Evolutionary conservation across 35 echinoderm and acorn worm genomes (phyloP).

Genomic region (Lytechinus variegatus): DNA sequence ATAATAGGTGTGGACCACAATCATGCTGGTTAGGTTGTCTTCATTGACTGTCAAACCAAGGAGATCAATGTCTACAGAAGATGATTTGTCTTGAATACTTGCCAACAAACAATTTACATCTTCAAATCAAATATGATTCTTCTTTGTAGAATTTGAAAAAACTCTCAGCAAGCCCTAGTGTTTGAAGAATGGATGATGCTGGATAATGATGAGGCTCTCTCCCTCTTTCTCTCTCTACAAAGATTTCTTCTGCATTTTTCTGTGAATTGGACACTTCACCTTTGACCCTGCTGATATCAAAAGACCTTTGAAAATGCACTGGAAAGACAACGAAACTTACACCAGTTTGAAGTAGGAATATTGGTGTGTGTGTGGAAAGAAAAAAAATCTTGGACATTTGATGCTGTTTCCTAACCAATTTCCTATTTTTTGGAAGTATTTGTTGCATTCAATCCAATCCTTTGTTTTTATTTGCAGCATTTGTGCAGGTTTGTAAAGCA

Average conservation of each 20-base stretch:
- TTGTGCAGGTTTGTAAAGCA: background rate
- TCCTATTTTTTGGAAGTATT: background rate
- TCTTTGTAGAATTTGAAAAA: background rate
- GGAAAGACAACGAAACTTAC: background rate
- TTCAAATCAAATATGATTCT: background rate
- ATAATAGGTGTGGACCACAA: background rate
- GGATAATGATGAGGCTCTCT: no score
- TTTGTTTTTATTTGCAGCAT: conserved; percentile 13
- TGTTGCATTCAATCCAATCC: background rate
- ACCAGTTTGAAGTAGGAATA: background rate
- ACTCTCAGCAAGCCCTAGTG: background rate
- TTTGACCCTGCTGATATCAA: background rate
- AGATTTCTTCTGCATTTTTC: background rate
- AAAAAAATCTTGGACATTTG: background rate
- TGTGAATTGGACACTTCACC: conserved; percentile 27
- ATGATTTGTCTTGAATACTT: background rate
- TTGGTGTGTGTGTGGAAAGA: background rate
- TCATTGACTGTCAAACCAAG: background rate
- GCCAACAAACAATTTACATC: background rate
- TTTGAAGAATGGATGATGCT: background rate
- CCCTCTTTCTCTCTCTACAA: background rate
- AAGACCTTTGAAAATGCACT: background rate
- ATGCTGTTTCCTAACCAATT: background rate
- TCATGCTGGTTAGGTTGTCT: background rate
- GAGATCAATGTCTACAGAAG: background rate